Conservation (phyloP, 1,140 invertebrate species). For the Xylocopa sonorina region DNA sequence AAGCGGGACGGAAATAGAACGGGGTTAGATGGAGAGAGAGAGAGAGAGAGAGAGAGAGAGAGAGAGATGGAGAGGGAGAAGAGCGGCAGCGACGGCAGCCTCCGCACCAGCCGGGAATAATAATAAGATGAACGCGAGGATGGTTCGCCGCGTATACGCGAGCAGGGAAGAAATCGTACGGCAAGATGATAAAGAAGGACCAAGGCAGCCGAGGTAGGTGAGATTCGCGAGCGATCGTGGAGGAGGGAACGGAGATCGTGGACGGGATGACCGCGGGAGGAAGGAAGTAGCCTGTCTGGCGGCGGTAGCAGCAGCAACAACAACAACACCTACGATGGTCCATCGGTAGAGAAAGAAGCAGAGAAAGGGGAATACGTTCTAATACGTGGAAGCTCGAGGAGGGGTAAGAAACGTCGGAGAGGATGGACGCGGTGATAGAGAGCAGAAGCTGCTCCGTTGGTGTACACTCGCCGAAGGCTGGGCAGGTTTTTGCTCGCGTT, state of each 20-base stretch:
- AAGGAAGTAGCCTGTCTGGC: slow-evolving; percentile 65
- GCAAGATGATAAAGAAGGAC: slow-evolving; percentile 21
- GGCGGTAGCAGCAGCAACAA: background rate
- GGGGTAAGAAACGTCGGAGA: slow-evolving; percentile 29
- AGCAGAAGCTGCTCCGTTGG: slow-evolving; percentile 61
- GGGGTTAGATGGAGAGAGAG: too few species aligned
- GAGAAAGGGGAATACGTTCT: slow-evolving; percentile 42
- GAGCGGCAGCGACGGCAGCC: background rate
- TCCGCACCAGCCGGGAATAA: background rate
- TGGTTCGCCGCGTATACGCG: background rate
- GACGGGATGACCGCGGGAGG: slow-evolving; percentile 52
- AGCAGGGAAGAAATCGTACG: slow-evolving; percentile 47
- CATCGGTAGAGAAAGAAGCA: slow-evolving; percentile 8
- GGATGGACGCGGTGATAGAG: slow-evolving; percentile 51
- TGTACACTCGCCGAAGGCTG: slow-evolving; percentile 75
- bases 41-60: background rate
- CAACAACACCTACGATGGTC: slow-evolving; percentile 62
- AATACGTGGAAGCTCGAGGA: slow-evolving; percentile 21
- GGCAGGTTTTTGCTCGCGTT: slow-evolving; percentile 78
- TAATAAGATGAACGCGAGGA: slow-evolving; percentile 21
- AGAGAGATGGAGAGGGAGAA: slow-evolving; percentile 14
- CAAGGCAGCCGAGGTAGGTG: too few species aligned
- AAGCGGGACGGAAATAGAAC: slow-evolving; percentile 27
- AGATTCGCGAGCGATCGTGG: background rate
- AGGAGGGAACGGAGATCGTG: background rate